Conservation (phyloP, 2,888 invertebrate genomes). For the Zelleria hepariella region DNA sequence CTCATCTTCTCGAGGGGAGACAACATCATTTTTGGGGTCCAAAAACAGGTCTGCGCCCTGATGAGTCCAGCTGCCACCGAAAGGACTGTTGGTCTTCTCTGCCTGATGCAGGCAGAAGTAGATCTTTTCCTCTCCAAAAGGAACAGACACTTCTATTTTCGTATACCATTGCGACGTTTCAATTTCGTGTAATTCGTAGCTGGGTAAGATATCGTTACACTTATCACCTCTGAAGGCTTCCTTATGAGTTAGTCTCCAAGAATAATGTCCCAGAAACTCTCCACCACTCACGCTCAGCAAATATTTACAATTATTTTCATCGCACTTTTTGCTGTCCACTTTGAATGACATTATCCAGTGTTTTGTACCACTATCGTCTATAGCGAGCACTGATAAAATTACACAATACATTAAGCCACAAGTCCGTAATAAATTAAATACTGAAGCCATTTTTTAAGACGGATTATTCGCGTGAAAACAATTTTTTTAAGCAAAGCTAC, state of each 20-base stretch:
- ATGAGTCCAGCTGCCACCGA: constrained; percentile 60
- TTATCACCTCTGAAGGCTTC: constrained; percentile 35
- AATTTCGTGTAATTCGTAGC: constrained; percentile 52
- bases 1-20: constrained; percentile 7
- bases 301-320: constrained; percentile 55
- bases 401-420: constrained; percentile 54
- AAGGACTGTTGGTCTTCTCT: constrained; percentile 31
- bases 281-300: constrained; percentile 52
- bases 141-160: constrained; percentile 38
- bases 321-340: constrained; percentile 36
- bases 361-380: constrained; percentile 24
- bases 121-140: constrained; percentile 32
- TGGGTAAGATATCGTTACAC: constrained; percentile 46
- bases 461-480: constrained; percentile 37
- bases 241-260: constrained; percentile 53
- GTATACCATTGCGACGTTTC: constrained; percentile 38
- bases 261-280: constrained; percentile 53
- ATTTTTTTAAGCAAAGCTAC: constrained; percentile 24
- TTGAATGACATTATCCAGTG: constrained; percentile 42
- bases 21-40: constrained; percentile 31
- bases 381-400: constrained; percentile 35
- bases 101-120: constrained; percentile 47
- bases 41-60: constrained; percentile 61
- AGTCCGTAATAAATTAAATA: constrained; percentile 55
- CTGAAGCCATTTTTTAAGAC: constrained; percentile 40